phyloP scores from a whole-genome alignment of 2,888 invertebrate genomes.

The Macrosoma leucophasiata region DNA sequence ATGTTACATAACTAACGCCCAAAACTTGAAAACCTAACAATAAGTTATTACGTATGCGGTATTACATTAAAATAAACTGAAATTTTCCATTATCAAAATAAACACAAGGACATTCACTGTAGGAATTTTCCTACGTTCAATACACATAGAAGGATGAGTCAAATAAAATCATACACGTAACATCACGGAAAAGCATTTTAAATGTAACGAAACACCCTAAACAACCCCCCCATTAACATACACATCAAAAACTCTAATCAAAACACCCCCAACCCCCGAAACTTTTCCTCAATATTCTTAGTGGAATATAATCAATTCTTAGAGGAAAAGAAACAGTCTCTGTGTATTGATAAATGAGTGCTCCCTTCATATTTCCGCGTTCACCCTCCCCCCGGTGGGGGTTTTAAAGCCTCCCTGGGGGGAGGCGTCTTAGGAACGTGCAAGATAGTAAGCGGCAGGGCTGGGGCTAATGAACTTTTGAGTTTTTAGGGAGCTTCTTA shows the following conservation, averaged over 20 bases:
- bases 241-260: conserved; percentile 68
- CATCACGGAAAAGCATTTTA: conserved; percentile 9
- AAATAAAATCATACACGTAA: conserved; percentile 4
- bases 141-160: too few relatives aligned
- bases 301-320: conserved; percentile 74
- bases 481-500: conserved; percentile 45
- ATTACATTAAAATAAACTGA: too few relatives aligned
- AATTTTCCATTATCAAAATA: too few relatives aligned
- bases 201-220: conserved; percentile 8
- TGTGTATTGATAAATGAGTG: conserved; percentile 74
- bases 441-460: conserved; percentile 71
- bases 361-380: conserved; percentile 74
- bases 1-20: too few relatives aligned
- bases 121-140: too few relatives aligned
- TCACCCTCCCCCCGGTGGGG: conserved; percentile 34
- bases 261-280: conserved; percentile 33
- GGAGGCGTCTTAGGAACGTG: conserved; percentile 68
- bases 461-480: conserved; percentile 72
- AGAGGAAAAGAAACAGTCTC: conserved; percentile 72
- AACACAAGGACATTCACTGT: too few relatives aligned
- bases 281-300: conserved; percentile 62
- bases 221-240: conserved; percentile 17
- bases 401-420: conserved; percentile 39
- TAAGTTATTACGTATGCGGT: too few relatives aligned
- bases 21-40: too few relatives aligned